These are phyloP conservation scores for Noturus placidus DNA, from an alignment of 2,113 vertebrate species.

Conservation along the genomic window DNA sequence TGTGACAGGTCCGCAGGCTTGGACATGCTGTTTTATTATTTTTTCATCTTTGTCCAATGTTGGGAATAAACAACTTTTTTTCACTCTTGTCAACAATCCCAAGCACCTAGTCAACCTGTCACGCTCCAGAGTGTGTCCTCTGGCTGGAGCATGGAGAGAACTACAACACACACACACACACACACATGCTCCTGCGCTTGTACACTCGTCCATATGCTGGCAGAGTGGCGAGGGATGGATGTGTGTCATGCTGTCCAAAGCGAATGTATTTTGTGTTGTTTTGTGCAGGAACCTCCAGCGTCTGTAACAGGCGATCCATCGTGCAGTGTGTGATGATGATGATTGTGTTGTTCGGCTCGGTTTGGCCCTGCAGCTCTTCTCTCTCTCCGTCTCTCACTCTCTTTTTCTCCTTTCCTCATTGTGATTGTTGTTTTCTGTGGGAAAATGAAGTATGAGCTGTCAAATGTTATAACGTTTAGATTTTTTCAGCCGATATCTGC, in stretches of 20 bases:
- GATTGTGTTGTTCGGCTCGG: conserved; percentile 10
- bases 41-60: conserved; percentile 28
- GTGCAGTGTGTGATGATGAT: conserved; percentile 23
- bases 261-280: neutral
- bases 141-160: conserved; percentile 41
- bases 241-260: neutral
- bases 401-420: conserved; percentile 7
- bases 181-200: neutral
- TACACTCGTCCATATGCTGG: neutral
- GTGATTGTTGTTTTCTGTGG: conserved; percentile 27
- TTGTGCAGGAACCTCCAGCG: conserved; percentile 16
- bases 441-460: conserved; percentile 48
- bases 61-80: conserved; percentile 52
- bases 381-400: neutral
- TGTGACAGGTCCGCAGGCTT: conserved; percentile 12
- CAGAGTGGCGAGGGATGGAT: neutral
- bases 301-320: conserved; percentile 20
- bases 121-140: conserved; percentile 53
- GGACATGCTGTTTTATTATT: conserved; percentile 36
- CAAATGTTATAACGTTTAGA: conserved; percentile 32
- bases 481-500: conserved; percentile 43
- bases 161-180: conserved; percentile 2
- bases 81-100: conserved; percentile 53
- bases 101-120: conserved; percentile 50
- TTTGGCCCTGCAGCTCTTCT: conserved; percentile 23